Evolutionary conservation across 2,888 invertebrate species (phyloP), one percentile per base, ranked within the genome.

Genomic region (Callimorpha dominula): DNA sequence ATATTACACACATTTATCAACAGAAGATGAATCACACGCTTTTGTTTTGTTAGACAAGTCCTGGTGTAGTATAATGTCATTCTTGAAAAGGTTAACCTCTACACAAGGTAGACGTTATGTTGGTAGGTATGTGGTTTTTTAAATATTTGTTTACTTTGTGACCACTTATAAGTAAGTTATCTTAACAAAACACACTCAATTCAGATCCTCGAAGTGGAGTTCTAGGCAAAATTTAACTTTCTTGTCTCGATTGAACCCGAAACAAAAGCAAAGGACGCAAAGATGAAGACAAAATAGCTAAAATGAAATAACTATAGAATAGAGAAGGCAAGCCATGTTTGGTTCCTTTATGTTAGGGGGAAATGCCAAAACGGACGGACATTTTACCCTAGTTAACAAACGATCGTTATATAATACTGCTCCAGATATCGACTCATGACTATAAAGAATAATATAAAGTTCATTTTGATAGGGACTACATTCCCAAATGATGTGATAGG

Each of bases 1-100:
- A 68, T 20, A 60, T 60, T 65, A 42, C 17, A 70, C 54, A 49
- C 68, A 57, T 73, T 82, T 73, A 65, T 78, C 68, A 63, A 17
- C 15, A 74, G 68, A 68, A 75, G 71, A 82, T 78, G 65, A 72
- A 79, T 73, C 73, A 17, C 43, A 9, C 57, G 49, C 72, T 72
- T 57, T 74, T 68, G 68, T 70, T 65, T 31, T 11, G 46, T 71
- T 50, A 40, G 57, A 57, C 46, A 60, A 65, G 64, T 49, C 46
- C 42, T 65, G 0, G 7, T 43, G 46, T 31, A 15, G 46, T 31
- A 15, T 60, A 42, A 60, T 43, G 43, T 60, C 50, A 17, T 71
- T 42, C 60, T 40, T 31, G 68, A 68, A 31, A 54, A 72, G 54
- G 72, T 68, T 68, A 72, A 63, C 54, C 46, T 57, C 4, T n/a